phyloP scores from a whole-genome alignment of 2,113 vertebrate species.

The Synchiropus splendidus region DNA sequence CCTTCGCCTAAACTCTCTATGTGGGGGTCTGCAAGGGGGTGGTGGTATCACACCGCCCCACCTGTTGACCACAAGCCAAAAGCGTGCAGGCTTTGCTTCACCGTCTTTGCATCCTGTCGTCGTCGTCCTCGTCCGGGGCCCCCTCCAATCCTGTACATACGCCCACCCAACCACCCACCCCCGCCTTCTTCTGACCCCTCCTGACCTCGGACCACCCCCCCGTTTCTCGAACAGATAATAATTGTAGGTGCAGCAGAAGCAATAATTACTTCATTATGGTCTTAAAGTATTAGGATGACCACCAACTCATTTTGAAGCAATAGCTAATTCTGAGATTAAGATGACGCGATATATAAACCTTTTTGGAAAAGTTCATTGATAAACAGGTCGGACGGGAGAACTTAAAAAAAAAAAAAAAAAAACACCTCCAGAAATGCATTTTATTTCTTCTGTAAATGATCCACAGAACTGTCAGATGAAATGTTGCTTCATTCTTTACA shows the following conservation, averaged over 20 bases:
- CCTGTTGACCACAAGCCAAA: constrained; percentile 51
- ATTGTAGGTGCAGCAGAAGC: constrained; percentile 3
- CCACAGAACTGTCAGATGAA: too few species aligned
- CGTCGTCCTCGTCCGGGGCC: constrained; percentile 2
- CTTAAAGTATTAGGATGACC: too few species aligned
- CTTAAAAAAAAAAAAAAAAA: too few species aligned
- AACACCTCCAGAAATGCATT: too few species aligned
- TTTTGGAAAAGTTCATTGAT: neutral
- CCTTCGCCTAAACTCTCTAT: constrained; percentile 47
- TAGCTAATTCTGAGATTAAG: too few species aligned
- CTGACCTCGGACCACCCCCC: constrained; percentile 2
- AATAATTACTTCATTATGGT: too few species aligned
- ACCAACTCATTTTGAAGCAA: too few species aligned
- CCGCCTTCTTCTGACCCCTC: constrained; percentile 6
- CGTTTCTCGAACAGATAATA: constrained; percentile 3
- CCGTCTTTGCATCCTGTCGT: constrained; percentile 16
- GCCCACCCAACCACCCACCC: neutral
- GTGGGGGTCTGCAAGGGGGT: constrained; percentile 22
- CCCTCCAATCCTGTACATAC: too few species aligned
- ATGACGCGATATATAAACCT: too few species aligned
- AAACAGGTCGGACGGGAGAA: too few species aligned
- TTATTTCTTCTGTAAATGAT: too few species aligned
- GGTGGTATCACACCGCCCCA: constrained; percentile 25
- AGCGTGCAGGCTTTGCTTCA: constrained; percentile 26
- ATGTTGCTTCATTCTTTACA: too few species aligned